Evolutionary conservation across 1,140 invertebrate species (phyloP).

Genomic region (Tetramorium simillimum): DNA sequence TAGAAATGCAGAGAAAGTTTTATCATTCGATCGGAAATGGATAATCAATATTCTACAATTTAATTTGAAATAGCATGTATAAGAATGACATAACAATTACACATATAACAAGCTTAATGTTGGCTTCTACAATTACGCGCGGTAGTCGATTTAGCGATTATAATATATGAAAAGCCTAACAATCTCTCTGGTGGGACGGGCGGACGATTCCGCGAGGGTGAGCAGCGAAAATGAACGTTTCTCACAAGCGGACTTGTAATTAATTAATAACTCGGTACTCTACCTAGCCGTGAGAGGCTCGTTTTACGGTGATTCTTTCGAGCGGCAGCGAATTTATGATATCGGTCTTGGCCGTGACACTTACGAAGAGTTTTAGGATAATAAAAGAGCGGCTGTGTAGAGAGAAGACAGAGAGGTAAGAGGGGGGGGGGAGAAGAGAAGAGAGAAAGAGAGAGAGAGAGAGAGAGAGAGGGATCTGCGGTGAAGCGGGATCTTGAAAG

Average conservation of each 20-base stretch:
- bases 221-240: slow-evolving; percentile 36
- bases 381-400: slow-evolving; percentile 69
- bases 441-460: no score
- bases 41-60: background rate
- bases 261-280: slow-evolving; percentile 69
- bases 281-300: slow-evolving; percentile 50
- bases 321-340: slow-evolving; percentile 73
- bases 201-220: slow-evolving; percentile 38
- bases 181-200: slow-evolving; percentile 18
- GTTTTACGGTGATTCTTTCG: slow-evolving; percentile 65
- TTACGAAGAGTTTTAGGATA: slow-evolving; percentile 76
- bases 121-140: background rate
- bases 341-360: slow-evolving; percentile 71
- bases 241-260: slow-evolving; percentile 40
- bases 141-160: slow-evolving; percentile 32
- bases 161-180: slow-evolving; percentile 18
- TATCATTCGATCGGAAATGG: background rate
- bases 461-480: slow-evolving; percentile 13
- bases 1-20: no score
- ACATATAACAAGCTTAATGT: background rate
- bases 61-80: background rate
- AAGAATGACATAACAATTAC: background rate
- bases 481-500: slow-evolving; percentile 50
- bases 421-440: no score
- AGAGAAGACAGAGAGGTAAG: background rate